Evolutionary conservation across 2,113 vertebrate species (phyloP).

Genomic region (Onychostoma macrolepis): DNA sequence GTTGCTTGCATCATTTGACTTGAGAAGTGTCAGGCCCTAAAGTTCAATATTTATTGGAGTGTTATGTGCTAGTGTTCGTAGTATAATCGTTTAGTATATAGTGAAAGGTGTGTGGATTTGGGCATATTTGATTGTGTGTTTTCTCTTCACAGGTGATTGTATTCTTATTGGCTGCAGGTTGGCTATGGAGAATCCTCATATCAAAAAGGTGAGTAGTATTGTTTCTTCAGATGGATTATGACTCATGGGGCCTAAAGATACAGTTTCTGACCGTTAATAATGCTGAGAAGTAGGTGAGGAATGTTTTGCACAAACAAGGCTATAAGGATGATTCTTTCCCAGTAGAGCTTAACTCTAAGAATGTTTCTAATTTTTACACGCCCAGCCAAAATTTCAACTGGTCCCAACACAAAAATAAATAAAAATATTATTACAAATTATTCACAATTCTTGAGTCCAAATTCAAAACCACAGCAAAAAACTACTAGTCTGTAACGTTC

Average conservation of each 20-base stretch:
- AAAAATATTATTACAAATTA: no score
- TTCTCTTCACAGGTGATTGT: background rate
- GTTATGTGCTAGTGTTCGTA: background rate
- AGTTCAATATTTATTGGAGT: background rate
- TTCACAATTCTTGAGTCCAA: no score
- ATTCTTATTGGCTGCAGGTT: background rate
- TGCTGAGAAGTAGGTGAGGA: background rate
- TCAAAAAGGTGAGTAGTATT: slow-evolving; percentile 1
- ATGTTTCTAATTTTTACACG: no score
- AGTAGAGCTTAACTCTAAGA: no score
- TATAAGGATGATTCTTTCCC: no score
- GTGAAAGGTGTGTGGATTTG: background rate
- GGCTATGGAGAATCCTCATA: background rate
- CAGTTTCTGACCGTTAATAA: background rate
- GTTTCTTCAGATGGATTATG: background rate
- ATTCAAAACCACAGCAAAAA: no score
- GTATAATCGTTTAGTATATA: background rate
- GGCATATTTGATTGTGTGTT: background rate
- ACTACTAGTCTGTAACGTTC: no score
- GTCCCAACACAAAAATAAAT: no score
- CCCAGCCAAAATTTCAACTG: no score
- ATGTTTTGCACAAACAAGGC: background rate
- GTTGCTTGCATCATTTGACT: background rate
- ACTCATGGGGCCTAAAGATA: background rate
- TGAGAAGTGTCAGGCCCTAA: background rate